Evolutionary conservation across 2,888 invertebrate genomes (phyloP), one percentile per base, ranked within the genome.

Genomic region (Thereva nobilitata): DNA sequence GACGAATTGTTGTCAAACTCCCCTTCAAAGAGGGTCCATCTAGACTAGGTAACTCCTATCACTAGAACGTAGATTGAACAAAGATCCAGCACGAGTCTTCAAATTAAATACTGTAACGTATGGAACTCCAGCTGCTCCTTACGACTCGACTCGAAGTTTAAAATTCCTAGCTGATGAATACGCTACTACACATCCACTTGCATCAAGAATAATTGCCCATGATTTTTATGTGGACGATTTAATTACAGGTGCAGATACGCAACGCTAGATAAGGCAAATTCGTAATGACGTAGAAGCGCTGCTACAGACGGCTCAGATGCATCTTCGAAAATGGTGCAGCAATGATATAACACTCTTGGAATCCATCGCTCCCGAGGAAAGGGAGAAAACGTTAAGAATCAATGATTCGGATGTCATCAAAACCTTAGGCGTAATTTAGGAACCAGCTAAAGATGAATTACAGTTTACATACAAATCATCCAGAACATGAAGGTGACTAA

Each of bases 11-110:
- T n/a, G n/a, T n/a, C n/a, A n/a, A n/a, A n/a, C n/a, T n/a, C 68
- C 66, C 10, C 49, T 47, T 5, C 9, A 47, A n/a, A n/a, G n/a
- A n/a, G n/a, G 23, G 56, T 70, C 1, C 1, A 37, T 66, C 5
- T 4, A 23, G 42, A 38, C 38, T 9, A 34, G 63, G 35, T 52
- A 56, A 3, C 67, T 61, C 45, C 8, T 12, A 9, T 53, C 61
- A 3, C 5, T 61, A 6, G 59, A 61, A 54, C n/a, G 59, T 23
- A 12, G 5, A 52, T 9, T 59, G 10, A 6, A 35, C n/a, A 41
- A 8, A 5, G 40, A 65, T 72, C 73, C 35, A 74, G 75, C 47
- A 76, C 78, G 8, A 77, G 78, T 52, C 72, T 81, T 66, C 81
- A 80, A 73, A 77, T 77, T n/a, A 8, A 38, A 12, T 10, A 65